Base-by-base conservation (phyloP, 2,797 vertebrate genomes). In the Falco peregrinus region DNA sequence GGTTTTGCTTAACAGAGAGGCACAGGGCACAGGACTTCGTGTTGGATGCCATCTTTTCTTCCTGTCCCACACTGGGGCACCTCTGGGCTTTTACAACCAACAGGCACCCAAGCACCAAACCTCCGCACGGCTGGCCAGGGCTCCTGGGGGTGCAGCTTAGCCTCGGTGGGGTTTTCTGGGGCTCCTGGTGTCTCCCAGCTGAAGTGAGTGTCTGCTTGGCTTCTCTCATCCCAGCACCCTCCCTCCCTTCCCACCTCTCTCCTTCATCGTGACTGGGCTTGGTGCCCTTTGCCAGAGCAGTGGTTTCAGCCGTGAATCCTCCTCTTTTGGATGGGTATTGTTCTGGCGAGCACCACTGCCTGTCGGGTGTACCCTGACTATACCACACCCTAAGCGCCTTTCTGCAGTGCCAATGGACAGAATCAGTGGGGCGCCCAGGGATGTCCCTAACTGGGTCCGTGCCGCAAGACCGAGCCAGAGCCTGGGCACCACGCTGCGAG, bases 51-150 rank as follows among this genome's bases (percentile, higher is more conserved):
- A 16, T 25, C 51, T 68, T 37, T 26, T 83, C 39, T 26, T 88
- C 26, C 51, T 15, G 4, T 76, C 53, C 39, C 26, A 54, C 1
- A 2, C 33, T 79, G 80, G 75, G 53, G 6, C 41, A 76, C 29
- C 10, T 82, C 65, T 84, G 65, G 60, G 33, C 60, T 96, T 87
- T 93, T 95, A 24, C 35, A 39, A 4, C 59, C 37, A 74, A 80
- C 11, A 45, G 41, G 28, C 89, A 94, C 95, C 95, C 94, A 1
- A 95, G 97, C 96, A 97, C 97, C 97, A 97, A 96, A 96, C 95
- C 94, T 93, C 94, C 22, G 7, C 82, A 79, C 84, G 0, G 19
- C 90, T 95, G 92, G 68, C 71, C 81, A 67, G 93, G 84, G 94
- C 81, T 94, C 48, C 69, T 7, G 68, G 71, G 53, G 73, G 11